Percentiles rank a stretch among this genome's conserved stretches.
Conservation (phyloP, 1,140 invertebrate species). For the Nymphalis io region DNA sequence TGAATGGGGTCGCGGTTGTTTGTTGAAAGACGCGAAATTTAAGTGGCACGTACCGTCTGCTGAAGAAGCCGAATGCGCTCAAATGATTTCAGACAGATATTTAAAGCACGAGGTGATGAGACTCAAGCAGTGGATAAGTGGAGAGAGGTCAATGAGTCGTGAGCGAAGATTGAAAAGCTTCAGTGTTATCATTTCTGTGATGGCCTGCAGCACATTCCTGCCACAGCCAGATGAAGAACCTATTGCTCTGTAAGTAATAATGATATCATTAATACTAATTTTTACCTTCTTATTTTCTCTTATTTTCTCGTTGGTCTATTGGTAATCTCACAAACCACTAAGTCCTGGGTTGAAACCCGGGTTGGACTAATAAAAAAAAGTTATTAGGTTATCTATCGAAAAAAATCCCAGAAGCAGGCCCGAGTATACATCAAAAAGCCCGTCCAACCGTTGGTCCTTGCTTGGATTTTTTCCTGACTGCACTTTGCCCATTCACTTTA, state of each 20-base stretch:
- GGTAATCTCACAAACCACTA: no score
- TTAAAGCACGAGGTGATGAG: slow-evolving; percentile 71
- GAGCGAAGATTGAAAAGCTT: slow-evolving; percentile 59
- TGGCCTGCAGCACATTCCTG: slow-evolving; percentile 56
- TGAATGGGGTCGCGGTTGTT: slow-evolving; percentile 89
- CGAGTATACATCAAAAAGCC: no score
- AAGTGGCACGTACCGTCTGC: slow-evolving; percentile 89
- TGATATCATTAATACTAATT: neutral
- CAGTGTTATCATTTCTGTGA: slow-evolving; percentile 56
- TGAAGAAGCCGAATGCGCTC: slow-evolving; percentile 85
- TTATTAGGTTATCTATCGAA: no score
- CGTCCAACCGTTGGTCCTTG: no score
- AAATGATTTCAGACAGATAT: slow-evolving; percentile 85
- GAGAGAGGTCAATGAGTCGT: slow-evolving; percentile 56
- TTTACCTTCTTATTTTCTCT: no score
- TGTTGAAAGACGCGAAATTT: slow-evolving; percentile 85
- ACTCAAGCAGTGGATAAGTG: slow-evolving; percentile 58
- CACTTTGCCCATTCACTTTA: no score
- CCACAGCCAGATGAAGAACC: slow-evolving; percentile 59
- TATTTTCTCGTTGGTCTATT: no score
- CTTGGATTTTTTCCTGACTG: no score
- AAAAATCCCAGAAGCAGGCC: no score
- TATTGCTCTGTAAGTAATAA: slow-evolving; percentile 57
- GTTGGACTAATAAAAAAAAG: no score
- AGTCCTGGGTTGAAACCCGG: no score